Evolutionary conservation across 2,888 invertebrate genomes (phyloP), one percentile per base, ranked within the genome.

Genomic region (Adelphocoris suturalis): DNA sequence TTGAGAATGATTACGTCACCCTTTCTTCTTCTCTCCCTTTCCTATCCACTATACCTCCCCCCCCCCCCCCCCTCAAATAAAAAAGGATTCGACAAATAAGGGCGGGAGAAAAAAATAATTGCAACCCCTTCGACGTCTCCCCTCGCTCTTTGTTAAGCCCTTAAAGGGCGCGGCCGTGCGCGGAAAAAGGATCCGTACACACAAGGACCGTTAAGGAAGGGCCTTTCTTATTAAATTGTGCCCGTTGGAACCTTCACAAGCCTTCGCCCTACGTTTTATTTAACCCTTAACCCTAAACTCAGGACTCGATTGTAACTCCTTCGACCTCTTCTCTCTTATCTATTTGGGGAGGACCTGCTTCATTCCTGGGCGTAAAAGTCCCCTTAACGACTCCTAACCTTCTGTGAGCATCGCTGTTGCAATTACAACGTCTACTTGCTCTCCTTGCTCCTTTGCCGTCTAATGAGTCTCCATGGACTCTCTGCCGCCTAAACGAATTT

Each of bases 161-260:
- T 80, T 80, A 80, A 52, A 27, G 47, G 82, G 19, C 82, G 82
- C 82, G 82, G 27, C 52, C 82, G 82, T 82, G 82, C 82, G 82
- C 82, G 47, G 82, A 82, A 82, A 82, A 52, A 82, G 82, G 82
- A 82, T 82, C 52, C 27, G 82, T 48, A 82, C 82, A 82, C 82
- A 82, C 82, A 52, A 82, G 52, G 82, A 52, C 82, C 82, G 46
- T 82, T 82, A 82, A 82, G 82, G 82, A 82, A 68, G 52, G 78
- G 27, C 82, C 82, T 82, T 82, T 82, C 82, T 82, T 82, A 82
- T 82, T 82, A 82, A 82, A 82, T 82, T 82, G 82, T 82, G 23
- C 82, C 68, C 82, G 47, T 52, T 52, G 48, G 68, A 68, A 19
- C 48, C 82, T 52, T 48, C 48, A n/a, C 19, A 16, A 19, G 19